Evolutionary conservation across 2,113 vertebrate genomes (phyloP).

Genomic region (Silurus meridionalis): DNA sequence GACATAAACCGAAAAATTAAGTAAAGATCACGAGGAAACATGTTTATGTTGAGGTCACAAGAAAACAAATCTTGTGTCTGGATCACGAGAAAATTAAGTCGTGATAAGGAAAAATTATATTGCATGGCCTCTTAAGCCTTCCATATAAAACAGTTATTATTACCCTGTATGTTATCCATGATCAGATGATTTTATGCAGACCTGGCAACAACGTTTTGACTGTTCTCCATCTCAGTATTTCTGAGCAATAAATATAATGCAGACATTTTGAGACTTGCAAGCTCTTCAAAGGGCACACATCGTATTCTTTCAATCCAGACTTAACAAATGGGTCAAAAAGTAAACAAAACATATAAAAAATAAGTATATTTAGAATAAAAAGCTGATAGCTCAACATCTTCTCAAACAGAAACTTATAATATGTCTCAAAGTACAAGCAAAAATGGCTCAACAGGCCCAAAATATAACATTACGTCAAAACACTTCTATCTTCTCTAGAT

Average conservation of each 20-base stretch:
- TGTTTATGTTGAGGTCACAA: too few relatives aligned
- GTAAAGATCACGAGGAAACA: too few relatives aligned
- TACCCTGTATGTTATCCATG: background rate
- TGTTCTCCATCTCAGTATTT: background rate
- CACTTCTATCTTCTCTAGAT: slow-evolving; percentile 14
- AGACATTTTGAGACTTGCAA: background rate
- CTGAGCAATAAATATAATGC: background rate
- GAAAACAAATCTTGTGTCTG: too few relatives aligned
- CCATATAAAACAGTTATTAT: background rate
- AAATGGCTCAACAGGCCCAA: background rate
- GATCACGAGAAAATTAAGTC: too few relatives aligned
- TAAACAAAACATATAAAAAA: background rate
- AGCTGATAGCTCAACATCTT: background rate
- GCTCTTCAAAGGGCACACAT: background rate
- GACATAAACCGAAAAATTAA: too few relatives aligned
- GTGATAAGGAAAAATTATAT: too few relatives aligned
- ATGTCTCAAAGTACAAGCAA: background rate
- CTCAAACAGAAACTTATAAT: background rate
- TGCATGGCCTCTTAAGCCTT: too few relatives aligned
- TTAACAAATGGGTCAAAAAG: background rate
- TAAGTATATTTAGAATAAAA: background rate
- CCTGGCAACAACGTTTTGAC: background rate
- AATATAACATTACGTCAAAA: background rate
- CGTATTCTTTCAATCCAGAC: background rate
- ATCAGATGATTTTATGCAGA: background rate